Evolutionary conservation across 1,140 invertebrate species (phyloP), one percentile per base, ranked within the genome.

Genomic region (Euschistus heros): DNA sequence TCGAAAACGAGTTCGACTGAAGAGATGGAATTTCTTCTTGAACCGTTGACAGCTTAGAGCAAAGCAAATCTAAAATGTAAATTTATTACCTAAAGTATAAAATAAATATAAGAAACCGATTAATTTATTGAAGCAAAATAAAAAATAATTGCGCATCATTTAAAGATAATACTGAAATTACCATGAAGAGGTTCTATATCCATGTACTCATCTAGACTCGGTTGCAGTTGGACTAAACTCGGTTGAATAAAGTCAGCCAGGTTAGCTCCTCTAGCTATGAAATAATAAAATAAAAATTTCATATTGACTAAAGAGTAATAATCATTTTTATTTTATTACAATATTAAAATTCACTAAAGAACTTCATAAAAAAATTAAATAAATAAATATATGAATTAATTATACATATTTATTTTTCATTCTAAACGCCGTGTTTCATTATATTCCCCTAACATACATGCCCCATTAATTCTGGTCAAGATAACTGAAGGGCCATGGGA

Each of bases 181-280:
- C 88, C 88, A 80, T 90, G 88, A 65, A 93, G 78, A 6, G 88
- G 87, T 73, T 90, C 87, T 73, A 91, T 83, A 71, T 92, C 90
- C 87, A 92, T 93, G 75, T 94, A 93, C 78, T 98, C 96, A 75
- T 98, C 94, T 69, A 98, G 81, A 80, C 93, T 95, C 66, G 95
- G 96, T 75, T 98, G 96, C 46, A 98, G 79, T 64, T 95, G 93
- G 61, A 95, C 87, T 69, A 99, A 82, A 74, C 93, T 96, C 61
- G 97, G 97, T 79, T 99, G 97, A 76, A 99, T 97, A 72, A 98
- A 93, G 79, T 98, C 95, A 17, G 95, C 92, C 72, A 89, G 79
- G 67, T 82, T 85, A 47, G 85, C 82, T 37, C 73, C 73, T 71
- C 79, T 79, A 70, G 80, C 85, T 85, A 73, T 66, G 75, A 74